Conservation (phyloP, 2,113 vertebrate genomes). For the Oncorhynchus gorbuscha region DNA sequence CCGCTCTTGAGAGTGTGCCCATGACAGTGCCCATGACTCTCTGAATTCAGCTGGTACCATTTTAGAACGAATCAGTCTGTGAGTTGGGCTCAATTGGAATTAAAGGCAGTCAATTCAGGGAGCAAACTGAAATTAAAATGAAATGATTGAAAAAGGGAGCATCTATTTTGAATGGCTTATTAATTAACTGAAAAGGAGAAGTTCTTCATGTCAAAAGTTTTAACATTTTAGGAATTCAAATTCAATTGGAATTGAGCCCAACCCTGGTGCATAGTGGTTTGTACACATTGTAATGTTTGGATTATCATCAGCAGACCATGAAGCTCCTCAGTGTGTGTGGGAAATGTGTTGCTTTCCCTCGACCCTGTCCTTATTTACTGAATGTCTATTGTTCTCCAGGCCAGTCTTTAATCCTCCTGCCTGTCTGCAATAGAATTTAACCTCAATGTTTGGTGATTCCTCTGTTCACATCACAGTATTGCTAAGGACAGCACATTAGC, state of each 20-base stretch:
- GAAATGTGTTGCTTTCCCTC: conserved; percentile 33
- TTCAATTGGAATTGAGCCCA: conserved; percentile 24
- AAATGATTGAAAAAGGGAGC: too few relatives aligned
- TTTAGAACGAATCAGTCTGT: too few relatives aligned
- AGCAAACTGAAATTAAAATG: too few relatives aligned
- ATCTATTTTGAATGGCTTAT: too few relatives aligned
- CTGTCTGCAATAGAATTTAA: conserved; percentile 1
- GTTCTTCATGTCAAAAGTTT: neutral
- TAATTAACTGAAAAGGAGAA: too few relatives aligned
- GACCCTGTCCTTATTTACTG: conserved; percentile 49
- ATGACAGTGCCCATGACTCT: neutral
- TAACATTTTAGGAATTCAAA: too few relatives aligned
- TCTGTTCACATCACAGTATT: neutral
- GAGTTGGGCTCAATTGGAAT: conserved; percentile 11
- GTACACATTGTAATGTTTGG: conserved; percentile 37
- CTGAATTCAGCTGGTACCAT: conserved; percentile 27
- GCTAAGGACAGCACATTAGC: neutral
- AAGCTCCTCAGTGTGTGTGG: conserved; percentile 9
- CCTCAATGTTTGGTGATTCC: neutral
- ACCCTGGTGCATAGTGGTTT: conserved; percentile 44
- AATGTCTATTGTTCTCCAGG: conserved; percentile 35
- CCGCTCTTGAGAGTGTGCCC: neutral
- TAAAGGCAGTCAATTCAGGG: too few relatives aligned
- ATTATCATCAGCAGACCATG: conserved; percentile 34
- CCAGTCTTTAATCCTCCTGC: conserved; percentile 51